phyloP scores from a whole-genome alignment of 2,888 invertebrate genomes.

The Thecocarcelia acutangulata region DNA sequence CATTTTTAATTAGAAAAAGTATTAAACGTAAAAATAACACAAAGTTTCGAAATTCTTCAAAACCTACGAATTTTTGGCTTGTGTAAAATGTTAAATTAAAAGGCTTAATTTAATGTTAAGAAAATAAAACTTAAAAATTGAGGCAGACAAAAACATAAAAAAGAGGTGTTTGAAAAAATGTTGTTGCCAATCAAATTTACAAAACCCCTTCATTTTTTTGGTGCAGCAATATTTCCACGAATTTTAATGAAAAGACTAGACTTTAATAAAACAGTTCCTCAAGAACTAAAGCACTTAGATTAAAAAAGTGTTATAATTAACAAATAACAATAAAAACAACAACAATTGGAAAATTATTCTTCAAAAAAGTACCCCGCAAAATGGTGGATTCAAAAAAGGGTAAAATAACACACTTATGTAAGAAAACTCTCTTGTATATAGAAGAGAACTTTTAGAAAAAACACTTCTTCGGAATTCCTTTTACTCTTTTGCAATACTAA shows the following conservation, averaged over 20 bases:
- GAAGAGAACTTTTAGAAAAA: no score
- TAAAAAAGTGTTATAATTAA: no score
- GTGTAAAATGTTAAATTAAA: slow-evolving; percentile 16
- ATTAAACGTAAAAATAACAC: slow-evolving; percentile 26
- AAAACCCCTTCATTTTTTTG: slow-evolving; percentile 19
- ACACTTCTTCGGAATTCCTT: no score
- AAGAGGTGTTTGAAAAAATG: slow-evolving; percentile 8
- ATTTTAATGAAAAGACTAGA: background rate
- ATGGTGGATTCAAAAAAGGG: no score
- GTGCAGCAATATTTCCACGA: background rate
- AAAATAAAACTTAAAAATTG: background rate
- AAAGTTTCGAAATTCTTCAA: slow-evolving; percentile 37
- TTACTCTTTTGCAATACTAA: no score
- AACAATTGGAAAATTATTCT: no score
- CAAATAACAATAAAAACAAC: no score
- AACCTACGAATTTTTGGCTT: slow-evolving; percentile 9
- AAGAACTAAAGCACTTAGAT: no score
- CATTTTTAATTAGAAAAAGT: slow-evolving; percentile 56
- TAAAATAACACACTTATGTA: no score
- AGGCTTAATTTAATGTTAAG: background rate
- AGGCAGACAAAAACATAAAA: background rate
- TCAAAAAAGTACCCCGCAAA: no score
- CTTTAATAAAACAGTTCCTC: background rate
- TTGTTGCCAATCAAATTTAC: slow-evolving; percentile 37
- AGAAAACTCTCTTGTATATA: no score